Conservation (phyloP, 2,113 vertebrate genomes). For the Panthera tigris region DNA sequence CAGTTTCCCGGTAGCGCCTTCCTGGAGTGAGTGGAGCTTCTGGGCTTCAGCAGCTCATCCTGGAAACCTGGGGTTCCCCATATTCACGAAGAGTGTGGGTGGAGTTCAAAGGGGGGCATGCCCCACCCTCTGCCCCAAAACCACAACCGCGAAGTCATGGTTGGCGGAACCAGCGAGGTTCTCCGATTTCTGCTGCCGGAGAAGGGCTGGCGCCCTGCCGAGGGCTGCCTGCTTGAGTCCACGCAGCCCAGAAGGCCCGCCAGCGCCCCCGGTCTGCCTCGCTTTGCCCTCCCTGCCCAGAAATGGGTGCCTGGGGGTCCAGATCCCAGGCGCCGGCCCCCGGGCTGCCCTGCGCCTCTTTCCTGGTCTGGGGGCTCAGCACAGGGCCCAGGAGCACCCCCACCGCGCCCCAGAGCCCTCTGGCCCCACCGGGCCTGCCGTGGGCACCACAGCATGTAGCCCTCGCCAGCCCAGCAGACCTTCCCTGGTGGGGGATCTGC, state of each 20-base stretch:
- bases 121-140: neutral
- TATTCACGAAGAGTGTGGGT: neutral
- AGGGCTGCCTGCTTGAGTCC: rapidly evolving
- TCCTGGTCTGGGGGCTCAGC: neutral
- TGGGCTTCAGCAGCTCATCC: neutral
- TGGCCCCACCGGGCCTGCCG: rapidly evolving
- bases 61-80: neutral
- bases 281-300: rapidly evolving
- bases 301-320: neutral
- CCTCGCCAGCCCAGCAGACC: neutral
- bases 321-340: rapidly evolving
- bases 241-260: rapidly evolving
- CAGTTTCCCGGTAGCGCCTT: rapidly evolving
- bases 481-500: neutral
- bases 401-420: rapidly evolving
- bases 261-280: rapidly evolving
- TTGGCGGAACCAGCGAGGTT: rapidly evolving
- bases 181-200: neutral
- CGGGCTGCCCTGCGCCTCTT: rapidly evolving
- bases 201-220: neutral
- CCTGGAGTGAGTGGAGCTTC: neutral
- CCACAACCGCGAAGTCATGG: neutral
- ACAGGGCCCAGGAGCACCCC: rapidly evolving
- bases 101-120: neutral
- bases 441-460: rapidly evolving